A percentile compares a stretch with the other conserved stretches of the same genome.
Conservation (phyloP, 2,113 vertebrate genomes). For the Dascyllus trimaculatus region DNA sequence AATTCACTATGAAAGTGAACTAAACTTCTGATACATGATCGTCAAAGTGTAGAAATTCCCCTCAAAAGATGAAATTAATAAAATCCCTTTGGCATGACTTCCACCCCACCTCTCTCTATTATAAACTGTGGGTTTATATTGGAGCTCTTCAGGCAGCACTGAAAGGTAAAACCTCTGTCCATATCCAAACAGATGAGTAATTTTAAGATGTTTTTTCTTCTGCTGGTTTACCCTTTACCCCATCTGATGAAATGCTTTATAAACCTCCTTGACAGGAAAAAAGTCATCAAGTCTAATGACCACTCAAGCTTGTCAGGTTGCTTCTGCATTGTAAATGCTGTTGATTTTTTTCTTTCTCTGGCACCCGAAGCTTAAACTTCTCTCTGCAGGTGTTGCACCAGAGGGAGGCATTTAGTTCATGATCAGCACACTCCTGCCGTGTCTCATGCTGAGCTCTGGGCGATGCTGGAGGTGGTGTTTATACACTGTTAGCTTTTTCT, state of each 20-base stretch:
- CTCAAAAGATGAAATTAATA: neutral
- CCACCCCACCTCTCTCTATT: neutral
- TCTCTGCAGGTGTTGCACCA: neutral
- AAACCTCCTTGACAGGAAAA: neutral
- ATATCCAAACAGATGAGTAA: neutral
- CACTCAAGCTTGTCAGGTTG: neutral
- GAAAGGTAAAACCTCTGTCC: neutral
- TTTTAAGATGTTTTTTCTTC: neutral
- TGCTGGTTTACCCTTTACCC: neutral
- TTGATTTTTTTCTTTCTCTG: too few species aligned
- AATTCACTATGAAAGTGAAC: neutral
- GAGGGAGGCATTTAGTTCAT: conserved; percentile 14
- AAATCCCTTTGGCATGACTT: neutral
- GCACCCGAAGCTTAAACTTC: neutral
- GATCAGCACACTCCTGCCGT: neutral
- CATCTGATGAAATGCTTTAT: neutral
- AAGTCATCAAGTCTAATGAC: neutral
- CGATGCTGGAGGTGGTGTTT: conserved; percentile 42
- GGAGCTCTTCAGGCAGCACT: neutral
- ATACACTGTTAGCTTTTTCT: conserved; percentile 16
- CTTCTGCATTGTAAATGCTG: too few species aligned
- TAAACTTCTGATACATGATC: neutral
- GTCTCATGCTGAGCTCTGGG: conserved; percentile 6
- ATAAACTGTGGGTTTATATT: neutral
- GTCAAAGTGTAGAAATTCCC: neutral